phyloP scores from a whole-genome alignment of 2,113 vertebrate genomes.

The Sakesphorus luctuosus region DNA sequence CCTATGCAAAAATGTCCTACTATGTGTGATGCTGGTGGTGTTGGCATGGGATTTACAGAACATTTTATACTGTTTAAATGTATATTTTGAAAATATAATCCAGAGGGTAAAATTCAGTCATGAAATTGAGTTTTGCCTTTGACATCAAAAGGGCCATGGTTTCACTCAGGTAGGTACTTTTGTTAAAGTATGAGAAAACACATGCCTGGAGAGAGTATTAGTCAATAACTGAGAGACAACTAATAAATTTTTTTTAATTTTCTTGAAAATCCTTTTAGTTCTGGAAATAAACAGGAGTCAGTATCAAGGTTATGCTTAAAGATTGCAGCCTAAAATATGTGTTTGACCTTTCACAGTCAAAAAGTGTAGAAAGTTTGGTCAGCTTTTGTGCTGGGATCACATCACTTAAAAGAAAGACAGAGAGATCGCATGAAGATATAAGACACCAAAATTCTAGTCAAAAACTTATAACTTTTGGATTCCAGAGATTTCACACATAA shows the following conservation, averaged over 20 bases:
- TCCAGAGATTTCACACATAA: background rate
- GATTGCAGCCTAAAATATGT: background rate
- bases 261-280: background rate
- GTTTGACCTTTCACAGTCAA: background rate
- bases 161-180: slow-evolving; percentile 4
- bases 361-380: background rate
- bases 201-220: background rate
- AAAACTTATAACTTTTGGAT: background rate
- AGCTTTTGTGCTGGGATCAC: background rate
- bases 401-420: background rate
- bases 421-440: background rate
- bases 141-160: background rate
- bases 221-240: slow-evolving; percentile 1
- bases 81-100: slow-evolving; percentile 16
- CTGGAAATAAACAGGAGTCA: background rate
- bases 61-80: slow-evolving; percentile 29
- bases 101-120: slow-evolving; percentile 13
- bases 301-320: background rate
- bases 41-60: slow-evolving; percentile 2
- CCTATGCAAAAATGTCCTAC: slow-evolving; percentile 24
- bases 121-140: background rate
- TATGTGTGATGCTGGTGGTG: background rate
- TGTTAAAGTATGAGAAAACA: background rate
- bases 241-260: slow-evolving; percentile 12
- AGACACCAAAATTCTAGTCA: background rate